A percentile compares a stretch with the other conserved stretches of the same genome.
Evolutionary conservation across 2,113 vertebrate genomes (phyloP).

Genomic region (Ophiodon elongatus): DNA sequence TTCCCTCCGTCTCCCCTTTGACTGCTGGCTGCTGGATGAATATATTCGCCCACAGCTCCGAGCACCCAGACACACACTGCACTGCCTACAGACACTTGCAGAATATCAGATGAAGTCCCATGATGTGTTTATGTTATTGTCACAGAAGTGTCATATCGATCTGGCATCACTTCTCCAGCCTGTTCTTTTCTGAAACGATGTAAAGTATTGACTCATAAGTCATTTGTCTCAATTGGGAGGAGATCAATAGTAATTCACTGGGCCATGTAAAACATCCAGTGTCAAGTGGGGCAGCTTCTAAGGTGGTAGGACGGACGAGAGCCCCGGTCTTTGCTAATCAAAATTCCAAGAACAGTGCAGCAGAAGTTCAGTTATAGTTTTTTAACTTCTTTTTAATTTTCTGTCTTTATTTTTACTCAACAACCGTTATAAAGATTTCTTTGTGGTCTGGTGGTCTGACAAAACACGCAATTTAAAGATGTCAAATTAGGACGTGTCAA

Average conservation of each 20-base stretch:
- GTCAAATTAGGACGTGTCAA: background rate
- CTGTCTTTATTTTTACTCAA: background rate
- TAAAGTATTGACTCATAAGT: conserved; percentile 64
- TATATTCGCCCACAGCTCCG: conserved; percentile 66
- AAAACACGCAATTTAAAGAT: background rate
- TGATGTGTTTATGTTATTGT: conserved; percentile 56
- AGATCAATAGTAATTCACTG: conserved; percentile 59
- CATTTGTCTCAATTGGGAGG: conserved; percentile 54
- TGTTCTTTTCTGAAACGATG: conserved; percentile 51
- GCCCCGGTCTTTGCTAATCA: background rate
- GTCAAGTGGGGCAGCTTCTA: conserved; percentile 29
- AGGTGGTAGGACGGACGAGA: background rate
- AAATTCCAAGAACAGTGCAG: background rate
- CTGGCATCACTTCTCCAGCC: conserved; percentile 9
- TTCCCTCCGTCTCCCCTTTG: conserved; percentile 69
- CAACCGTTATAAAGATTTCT: background rate
- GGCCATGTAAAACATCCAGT: conserved; percentile 43
- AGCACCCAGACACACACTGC: conserved; percentile 46
- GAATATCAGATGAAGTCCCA: conserved; percentile 47
- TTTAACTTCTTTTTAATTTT: background rate
- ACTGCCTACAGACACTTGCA: conserved; percentile 52
- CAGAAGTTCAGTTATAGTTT: background rate
- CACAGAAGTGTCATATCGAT: conserved; percentile 50
- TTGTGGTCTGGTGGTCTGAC: background rate
- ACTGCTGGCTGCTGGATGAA: conserved; percentile 69